These are phyloP conservation scores for Patagioenas fasciata DNA, from an alignment of 2,113 vertebrate genomes.

Conservation along the genomic window DNA sequence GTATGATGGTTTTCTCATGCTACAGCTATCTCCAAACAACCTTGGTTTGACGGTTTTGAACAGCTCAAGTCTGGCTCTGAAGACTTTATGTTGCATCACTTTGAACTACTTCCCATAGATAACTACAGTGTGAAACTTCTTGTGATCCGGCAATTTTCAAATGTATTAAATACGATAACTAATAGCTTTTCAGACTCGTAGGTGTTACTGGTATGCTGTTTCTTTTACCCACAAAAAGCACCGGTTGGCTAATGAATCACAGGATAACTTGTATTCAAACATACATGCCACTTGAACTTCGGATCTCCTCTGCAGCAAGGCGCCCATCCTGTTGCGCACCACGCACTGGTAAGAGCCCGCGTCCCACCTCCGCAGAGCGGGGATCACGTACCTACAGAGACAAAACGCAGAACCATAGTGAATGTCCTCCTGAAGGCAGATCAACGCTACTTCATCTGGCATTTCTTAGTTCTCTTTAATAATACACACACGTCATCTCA, in stretches of 20 bases:
- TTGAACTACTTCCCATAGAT: neutral
- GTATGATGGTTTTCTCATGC: neutral
- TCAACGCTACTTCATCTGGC: neutral
- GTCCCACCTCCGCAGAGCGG: slow-evolving; percentile 77
- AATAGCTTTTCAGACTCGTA: neutral
- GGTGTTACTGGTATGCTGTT: no score
- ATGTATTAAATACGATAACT: neutral
- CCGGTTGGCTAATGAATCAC: neutral
- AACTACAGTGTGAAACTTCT: neutral
- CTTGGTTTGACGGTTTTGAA: neutral
- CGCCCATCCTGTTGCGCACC: slow-evolving; percentile 89
- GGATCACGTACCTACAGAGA: slow-evolving; percentile 77
- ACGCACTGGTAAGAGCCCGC: slow-evolving; percentile 86
- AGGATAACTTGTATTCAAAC: slow-evolving; percentile 45
- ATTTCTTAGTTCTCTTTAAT: neutral
- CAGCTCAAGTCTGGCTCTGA: neutral
- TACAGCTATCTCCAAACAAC: neutral
- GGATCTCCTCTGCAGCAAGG: slow-evolving; percentile 81
- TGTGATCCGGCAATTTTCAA: neutral
- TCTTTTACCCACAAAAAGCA: neutral
- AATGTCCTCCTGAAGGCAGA: neutral
- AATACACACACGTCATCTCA: neutral
- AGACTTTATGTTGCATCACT: neutral
- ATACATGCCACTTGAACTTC: slow-evolving; percentile 90
- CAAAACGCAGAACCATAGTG: neutral